These are phyloP conservation scores for Gymnocypris eckloni DNA, from an alignment of 2,797 vertebrate genomes.

Conservation along the genomic window DNA sequence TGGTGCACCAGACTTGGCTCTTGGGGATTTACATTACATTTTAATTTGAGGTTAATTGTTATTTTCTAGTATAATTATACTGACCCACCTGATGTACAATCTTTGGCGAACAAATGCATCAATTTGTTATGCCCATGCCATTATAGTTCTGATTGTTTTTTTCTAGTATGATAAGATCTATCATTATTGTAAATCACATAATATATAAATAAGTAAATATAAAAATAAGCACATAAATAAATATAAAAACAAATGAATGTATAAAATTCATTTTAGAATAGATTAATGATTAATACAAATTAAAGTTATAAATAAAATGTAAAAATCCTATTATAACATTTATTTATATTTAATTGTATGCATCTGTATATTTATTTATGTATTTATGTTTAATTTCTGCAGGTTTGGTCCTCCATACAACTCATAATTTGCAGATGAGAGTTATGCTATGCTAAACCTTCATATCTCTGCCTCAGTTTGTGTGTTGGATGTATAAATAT, in stretches of 20 bases:
- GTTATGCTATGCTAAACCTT: background rate
- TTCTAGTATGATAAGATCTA: background rate
- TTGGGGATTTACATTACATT: constrained; percentile 1
- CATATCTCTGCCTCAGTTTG: background rate
- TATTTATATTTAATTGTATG: no score
- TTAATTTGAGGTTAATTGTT: constrained; percentile 16
- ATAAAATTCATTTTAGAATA: no score
- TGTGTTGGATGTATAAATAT: constrained; percentile 24
- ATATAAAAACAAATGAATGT: no score
- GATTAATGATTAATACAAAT: no score
- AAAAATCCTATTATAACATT: no score
- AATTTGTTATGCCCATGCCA: background rate
- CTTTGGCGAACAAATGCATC: background rate
- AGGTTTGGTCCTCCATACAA: background rate
- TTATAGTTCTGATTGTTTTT: background rate
- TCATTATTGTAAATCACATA: background rate
- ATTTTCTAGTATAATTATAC: constrained; percentile 13
- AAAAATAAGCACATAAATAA: background rate
- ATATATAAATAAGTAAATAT: background rate
- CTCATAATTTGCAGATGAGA: background rate
- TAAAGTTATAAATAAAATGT: no score
- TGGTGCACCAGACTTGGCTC: background rate
- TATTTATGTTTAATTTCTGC: background rate
- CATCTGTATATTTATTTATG: no score
- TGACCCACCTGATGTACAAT: background rate